Evolutionary conservation across 2,888 invertebrate species (phyloP).

Genomic region (Hirudinaria manillensis): DNA sequence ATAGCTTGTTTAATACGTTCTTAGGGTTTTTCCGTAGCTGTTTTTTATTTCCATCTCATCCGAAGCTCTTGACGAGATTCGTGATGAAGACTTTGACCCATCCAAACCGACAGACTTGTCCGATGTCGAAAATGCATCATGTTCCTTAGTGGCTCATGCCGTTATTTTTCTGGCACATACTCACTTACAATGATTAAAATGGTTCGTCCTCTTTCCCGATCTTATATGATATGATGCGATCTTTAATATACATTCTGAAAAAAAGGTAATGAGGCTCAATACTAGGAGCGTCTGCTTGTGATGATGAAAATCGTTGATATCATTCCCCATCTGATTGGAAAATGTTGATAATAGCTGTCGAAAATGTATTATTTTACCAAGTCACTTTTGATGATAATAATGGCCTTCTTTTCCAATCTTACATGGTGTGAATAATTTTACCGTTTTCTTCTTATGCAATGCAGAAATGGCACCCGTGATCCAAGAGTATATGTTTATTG

Average conservation of each 20-base stretch:
- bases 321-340: no score
- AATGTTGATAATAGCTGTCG: no score
- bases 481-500: background rate
- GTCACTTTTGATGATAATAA: background rate
- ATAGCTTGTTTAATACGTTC: no score
- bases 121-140: no score
- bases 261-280: no score
- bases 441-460: background rate
- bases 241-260: background rate
- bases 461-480: no score
- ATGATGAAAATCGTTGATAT: no score
- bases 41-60: conserved; percentile 98
- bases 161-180: no score
- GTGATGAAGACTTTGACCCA: conserved; percentile 93
- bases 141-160: no score
- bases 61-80: conserved; percentile 72
- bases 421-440: conserved; percentile 8
- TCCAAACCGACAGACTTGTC: conserved; percentile 59
- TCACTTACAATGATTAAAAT: background rate
- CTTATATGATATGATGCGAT: conserved; percentile 19
- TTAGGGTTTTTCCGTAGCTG: conserved; percentile 61
- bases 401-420: background rate
- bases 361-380: no score
- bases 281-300: no score
- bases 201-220: conserved; percentile 27